Evolutionary conservation across 2,888 invertebrate genomes (phyloP), one percentile per base, ranked within the genome.

Genomic region (Tromatobia lineatoria): DNA sequence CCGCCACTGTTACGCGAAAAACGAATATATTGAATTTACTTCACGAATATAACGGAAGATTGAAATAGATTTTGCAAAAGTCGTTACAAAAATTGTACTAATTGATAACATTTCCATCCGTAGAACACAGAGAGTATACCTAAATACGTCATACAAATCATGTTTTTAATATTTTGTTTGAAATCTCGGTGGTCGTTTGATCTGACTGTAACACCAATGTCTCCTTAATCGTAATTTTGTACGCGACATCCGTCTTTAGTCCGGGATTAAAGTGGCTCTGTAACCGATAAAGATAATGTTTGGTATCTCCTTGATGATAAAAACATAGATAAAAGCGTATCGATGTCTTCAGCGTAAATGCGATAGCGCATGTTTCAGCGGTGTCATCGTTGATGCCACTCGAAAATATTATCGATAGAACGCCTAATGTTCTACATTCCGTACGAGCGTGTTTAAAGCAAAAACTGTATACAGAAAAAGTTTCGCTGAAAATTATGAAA

Each of bases 341-440:
- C 45, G 57, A 71, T 66, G 42, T 54, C 61, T 74, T 70, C 81
- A 70, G 13, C 73, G 67, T 71, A 50, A 52, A 69, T 29, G 8
- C 38, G 25, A 54, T 29, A 47, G 6, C 59, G 34, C 59, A 34
- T 8, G 34, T 61, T 18, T n/a, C 8, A 61, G 15, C 18, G 29
- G 29, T 34, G 34, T 61, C 34, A 18, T 61, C 34, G 15, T 61
- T 34, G 29, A n/a, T n/a, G n/a, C n/a, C 59, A 18, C 59, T 25
- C 8, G 59, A 18, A 34, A 61, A 29, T 61, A 34, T 61, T 61
- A 61, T 61, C 34, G 34, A 18, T 34, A 15, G 11, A 10, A 29
- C 15, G 10, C n/a, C 3, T n/a, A 61, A 61, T 61, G 18, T 61
- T 61, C 3, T 6, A 34, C 34, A 61, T 29, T 61, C n/a, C 59